Conservation (phyloP, 2,797 vertebrate genomes). For the Heliangelus exortis region DNA sequence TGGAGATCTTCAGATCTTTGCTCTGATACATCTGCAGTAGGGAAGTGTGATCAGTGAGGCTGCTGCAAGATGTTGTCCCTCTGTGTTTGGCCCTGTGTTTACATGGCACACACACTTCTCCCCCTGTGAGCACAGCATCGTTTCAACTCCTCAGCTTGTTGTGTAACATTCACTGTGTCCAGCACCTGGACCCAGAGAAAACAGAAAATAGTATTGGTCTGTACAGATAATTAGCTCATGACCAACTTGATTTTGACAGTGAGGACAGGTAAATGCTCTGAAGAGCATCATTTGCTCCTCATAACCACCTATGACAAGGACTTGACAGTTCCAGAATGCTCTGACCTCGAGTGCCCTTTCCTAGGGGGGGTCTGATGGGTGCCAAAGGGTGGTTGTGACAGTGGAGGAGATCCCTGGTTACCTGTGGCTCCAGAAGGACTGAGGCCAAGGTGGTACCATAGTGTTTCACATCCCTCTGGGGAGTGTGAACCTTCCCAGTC, state of each 20-base stretch:
- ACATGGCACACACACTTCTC: not conserved
- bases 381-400: not conserved
- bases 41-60: not conserved
- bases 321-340: not conserved
- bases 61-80: not conserved
- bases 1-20: not conserved
- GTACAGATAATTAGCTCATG: not conserved
- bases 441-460: not conserved
- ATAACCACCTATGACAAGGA: not conserved
- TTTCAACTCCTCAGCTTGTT: not conserved
- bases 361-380: not conserved
- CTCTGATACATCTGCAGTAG: not conserved
- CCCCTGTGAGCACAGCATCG: not conserved
- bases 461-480: not conserved
- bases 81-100: not conserved
- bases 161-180: not conserved
- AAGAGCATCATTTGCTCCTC: not conserved
- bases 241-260: not conserved
- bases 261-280: not conserved
- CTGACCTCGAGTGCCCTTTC: not conserved
- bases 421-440: not conserved
- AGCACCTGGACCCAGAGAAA: not conserved
- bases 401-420: not conserved
- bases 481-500: not conserved
- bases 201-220: not conserved